Conservation (phyloP, 2,113 vertebrate genomes). For the Ibidorhyncha struthersii region DNA sequence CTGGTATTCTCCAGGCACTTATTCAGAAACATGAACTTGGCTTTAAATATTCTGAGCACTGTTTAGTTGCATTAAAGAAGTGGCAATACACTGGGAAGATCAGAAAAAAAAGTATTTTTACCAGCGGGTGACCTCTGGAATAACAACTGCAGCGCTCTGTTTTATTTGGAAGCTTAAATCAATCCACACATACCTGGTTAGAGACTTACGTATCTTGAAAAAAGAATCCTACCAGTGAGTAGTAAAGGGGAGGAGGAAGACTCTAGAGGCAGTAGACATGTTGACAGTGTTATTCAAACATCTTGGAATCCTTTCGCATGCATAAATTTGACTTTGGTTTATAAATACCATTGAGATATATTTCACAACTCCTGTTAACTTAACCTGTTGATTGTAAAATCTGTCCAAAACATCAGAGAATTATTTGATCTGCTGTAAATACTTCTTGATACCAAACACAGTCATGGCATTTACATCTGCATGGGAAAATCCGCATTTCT, state of each 20-base stretch:
- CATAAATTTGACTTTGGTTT: slow-evolving; percentile 69
- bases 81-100: neutral
- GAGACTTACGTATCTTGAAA: slow-evolving; percentile 30
- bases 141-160: slow-evolving; percentile 21
- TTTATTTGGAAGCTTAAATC: slow-evolving; percentile 69
- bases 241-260: slow-evolving; percentile 45
- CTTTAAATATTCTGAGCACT: neutral
- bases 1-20: slow-evolving; percentile 42
- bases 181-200: slow-evolving; percentile 28
- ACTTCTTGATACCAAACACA: slow-evolving; percentile 43
- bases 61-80: slow-evolving; percentile 12
- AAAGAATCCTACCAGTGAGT: slow-evolving; percentile 17
- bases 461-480: slow-evolving; percentile 18
- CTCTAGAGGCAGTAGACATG: neutral
- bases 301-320: slow-evolving; percentile 55
- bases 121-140: neutral
- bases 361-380: slow-evolving; percentile 68
- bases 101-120: neutral
- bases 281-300: slow-evolving; percentile 69
- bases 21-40: slow-evolving; percentile 1
- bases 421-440: slow-evolving; percentile 58
- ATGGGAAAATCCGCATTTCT: slow-evolving; percentile 44
- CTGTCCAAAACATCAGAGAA: slow-evolving; percentile 54
- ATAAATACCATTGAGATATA: slow-evolving; percentile 65
- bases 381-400: slow-evolving; percentile 69